Conservation (phyloP, 2,797 vertebrate genomes). For the Zalophus californianus region DNA sequence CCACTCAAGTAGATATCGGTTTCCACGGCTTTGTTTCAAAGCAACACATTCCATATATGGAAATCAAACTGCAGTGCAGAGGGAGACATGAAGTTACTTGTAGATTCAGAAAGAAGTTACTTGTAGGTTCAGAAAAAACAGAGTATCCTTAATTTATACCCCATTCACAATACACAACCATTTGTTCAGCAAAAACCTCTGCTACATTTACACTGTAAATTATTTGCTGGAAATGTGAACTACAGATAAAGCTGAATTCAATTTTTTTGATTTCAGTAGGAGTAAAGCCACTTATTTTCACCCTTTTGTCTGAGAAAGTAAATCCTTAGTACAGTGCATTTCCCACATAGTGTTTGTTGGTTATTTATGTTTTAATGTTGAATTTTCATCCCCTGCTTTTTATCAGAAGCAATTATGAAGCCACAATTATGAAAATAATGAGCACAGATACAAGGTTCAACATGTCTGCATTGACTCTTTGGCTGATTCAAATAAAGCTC, state of each 20-base stretch:
- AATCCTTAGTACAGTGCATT: constrained; percentile 84
- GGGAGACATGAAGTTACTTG: constrained; percentile 20
- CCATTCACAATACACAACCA: neutral
- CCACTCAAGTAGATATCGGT: neutral
- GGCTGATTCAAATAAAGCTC: constrained; percentile 78
- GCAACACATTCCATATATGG: neutral
- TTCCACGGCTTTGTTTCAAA: constrained; percentile 37
- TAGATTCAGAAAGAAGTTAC: constrained; percentile 50
- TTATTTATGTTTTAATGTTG: constrained; percentile 81
- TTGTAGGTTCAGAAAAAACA: constrained; percentile 48
- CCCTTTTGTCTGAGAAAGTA: constrained; percentile 82
- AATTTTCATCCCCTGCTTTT: constrained; percentile 84
- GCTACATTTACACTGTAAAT: constrained; percentile 73
- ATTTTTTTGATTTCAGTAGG: constrained; percentile 78
- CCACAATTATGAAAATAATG: constrained; percentile 84
- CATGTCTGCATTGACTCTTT: constrained; percentile 81
- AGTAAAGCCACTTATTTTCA: constrained; percentile 76
- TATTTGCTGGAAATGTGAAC: constrained; percentile 75
- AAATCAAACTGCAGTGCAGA: neutral
- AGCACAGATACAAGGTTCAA: constrained; percentile 83
- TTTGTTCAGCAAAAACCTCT: constrained; percentile 73
- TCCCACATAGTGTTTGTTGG: constrained; percentile 83
- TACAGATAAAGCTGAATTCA: constrained; percentile 68
- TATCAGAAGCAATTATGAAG: constrained; percentile 86
- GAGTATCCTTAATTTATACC: constrained; percentile 61